Evolutionary conservation across 2,888 invertebrate species (phyloP).

Genomic region (Agonum fuliginosum): DNA sequence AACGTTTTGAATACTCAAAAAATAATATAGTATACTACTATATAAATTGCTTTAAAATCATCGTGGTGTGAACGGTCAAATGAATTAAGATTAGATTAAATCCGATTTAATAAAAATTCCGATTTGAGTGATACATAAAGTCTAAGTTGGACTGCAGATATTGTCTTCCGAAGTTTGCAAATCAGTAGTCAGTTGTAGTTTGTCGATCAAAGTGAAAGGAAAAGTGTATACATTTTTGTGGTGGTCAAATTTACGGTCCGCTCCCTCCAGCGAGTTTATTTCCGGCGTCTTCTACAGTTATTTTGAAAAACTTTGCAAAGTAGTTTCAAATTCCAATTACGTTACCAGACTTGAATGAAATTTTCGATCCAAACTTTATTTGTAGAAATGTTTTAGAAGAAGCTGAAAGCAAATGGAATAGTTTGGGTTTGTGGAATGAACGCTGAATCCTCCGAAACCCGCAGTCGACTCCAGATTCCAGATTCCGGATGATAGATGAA

Average conservation of each 20-base stretch:
- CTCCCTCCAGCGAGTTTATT: constrained; percentile 1
- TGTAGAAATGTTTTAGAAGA: constrained; percentile 40
- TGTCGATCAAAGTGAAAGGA: too few species aligned
- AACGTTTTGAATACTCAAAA: too few species aligned
- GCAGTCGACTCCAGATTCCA: constrained; percentile 19
- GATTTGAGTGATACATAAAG: too few species aligned
- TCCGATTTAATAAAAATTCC: too few species aligned
- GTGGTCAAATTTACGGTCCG: neutral
- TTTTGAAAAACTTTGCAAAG: constrained; percentile 26
- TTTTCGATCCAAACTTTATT: constrained; percentile 41
- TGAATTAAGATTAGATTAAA: too few species aligned
- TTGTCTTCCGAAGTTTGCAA: too few species aligned
- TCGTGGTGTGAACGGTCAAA: too few species aligned
- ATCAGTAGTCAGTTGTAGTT: too few species aligned
- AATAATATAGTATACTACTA: too few species aligned
- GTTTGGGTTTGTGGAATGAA: constrained; percentile 25
- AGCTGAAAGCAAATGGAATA: constrained; percentile 37
- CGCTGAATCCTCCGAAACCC: neutral
- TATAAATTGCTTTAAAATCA: too few species aligned
- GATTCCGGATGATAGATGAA: constrained; percentile 46
- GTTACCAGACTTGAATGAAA: constrained; percentile 26
- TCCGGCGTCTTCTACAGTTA: constrained; percentile 23
- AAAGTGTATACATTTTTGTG: constrained; percentile 10
- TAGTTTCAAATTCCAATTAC: constrained; percentile 43
- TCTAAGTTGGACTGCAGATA: too few species aligned